A percentile compares a stretch with the other conserved stretches of the same genome.
These are phyloP conservation scores for Megastigmus dorsalis DNA, from an alignment of 2,888 invertebrate genomes.

Conservation along the genomic window DNA sequence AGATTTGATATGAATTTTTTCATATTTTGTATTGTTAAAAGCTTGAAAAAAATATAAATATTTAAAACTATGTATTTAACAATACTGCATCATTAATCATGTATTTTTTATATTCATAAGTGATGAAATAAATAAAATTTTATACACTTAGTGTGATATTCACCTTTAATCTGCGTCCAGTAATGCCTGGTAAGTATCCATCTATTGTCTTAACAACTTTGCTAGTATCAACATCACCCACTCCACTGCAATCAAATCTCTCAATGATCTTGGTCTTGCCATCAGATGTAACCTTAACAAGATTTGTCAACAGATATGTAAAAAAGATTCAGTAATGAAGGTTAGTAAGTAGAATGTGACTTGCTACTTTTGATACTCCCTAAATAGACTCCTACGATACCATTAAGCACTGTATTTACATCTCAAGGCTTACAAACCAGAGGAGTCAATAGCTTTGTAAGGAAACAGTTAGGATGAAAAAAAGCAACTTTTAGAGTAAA, in stretches of 20 bases:
- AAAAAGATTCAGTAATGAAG: neutral
- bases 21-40: too few species aligned
- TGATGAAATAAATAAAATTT: too few species aligned
- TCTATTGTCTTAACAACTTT: constrained; percentile 81
- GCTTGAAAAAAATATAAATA: too few species aligned
- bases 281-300: constrained; percentile 85
- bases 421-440: neutral
- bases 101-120: too few species aligned
- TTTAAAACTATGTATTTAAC: too few species aligned
- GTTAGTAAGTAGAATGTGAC: constrained; percentile 9
- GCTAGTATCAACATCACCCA: constrained; percentile 96
- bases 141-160: too few species aligned
- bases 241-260: constrained; percentile 95
- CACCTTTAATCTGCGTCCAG: constrained; percentile 92
- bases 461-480: too few species aligned
- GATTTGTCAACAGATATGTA: neutral
- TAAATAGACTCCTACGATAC: neutral
- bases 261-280: constrained; percentile 95
- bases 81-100: too few species aligned
- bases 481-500: neutral
- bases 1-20: neutral
- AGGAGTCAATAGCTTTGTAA: too few species aligned
- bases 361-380: constrained; percentile 25
- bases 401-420: neutral
- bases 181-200: constrained; percentile 87